phyloP scores from a whole-genome alignment of 53 echinoderm and acorn worm genomes.

The Mesocentrotus franciscanus region DNA sequence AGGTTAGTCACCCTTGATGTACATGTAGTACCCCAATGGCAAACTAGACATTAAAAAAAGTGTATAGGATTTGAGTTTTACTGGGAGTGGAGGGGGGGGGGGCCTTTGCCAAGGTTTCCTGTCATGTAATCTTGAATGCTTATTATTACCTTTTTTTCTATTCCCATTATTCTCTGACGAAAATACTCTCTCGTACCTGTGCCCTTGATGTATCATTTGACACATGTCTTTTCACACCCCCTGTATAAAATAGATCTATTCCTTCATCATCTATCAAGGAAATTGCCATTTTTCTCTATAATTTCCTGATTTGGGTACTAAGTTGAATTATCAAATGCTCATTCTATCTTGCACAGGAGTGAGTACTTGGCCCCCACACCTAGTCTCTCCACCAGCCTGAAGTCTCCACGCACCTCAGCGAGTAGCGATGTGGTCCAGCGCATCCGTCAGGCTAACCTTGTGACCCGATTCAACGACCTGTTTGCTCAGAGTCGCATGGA shows the following conservation, averaged over 20 bases:
- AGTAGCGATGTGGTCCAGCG: slow-evolving; percentile 88
- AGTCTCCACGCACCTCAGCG: slow-evolving; percentile 58
- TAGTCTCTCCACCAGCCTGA: slow-evolving; percentile 57
- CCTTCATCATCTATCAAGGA: too few species aligned
- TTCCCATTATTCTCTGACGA: too few species aligned
- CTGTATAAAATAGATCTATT: too few species aligned
- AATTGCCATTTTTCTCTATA: not conserved
- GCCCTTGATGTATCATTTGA: too few species aligned
- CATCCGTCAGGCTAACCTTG: slow-evolving; percentile 87
- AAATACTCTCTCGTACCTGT: too few species aligned
- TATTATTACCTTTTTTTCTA: too few species aligned
- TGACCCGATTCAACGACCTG: slow-evolving; percentile 92
- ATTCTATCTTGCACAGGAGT: slow-evolving; percentile 62
- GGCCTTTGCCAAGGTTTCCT: too few species aligned
- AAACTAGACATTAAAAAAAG: not conserved
- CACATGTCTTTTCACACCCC: too few species aligned
- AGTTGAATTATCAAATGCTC: not conserved
- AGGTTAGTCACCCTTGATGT: slow-evolving; percentile 68
- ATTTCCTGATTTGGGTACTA: not conserved
- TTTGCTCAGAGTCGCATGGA: slow-evolving; percentile 94
- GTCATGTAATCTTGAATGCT: too few species aligned
- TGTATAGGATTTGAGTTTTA: not conserved
- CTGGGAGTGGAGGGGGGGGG: too few species aligned
- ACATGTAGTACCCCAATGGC: too few species aligned
- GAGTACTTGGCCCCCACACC: slow-evolving; percentile 76